Conservation (phyloP, 2,113 vertebrate species). For the Plestiodon gilberti region DNA sequence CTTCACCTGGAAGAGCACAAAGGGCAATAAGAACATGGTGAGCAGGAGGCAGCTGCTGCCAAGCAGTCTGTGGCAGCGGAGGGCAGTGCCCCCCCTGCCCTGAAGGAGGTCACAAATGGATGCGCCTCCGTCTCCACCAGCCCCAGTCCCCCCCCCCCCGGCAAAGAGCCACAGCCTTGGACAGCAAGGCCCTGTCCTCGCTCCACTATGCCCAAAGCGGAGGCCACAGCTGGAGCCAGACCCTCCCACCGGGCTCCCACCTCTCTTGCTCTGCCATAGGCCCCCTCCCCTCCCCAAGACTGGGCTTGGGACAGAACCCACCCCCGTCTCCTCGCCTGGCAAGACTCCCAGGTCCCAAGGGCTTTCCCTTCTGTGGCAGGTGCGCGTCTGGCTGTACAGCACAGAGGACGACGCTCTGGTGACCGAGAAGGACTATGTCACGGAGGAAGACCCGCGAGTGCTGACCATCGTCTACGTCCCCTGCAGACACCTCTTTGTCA, state of each 20-base stretch:
- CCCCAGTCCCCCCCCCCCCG: neutral
- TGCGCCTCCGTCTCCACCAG: no score
- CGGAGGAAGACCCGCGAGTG: conserved; percentile 45
- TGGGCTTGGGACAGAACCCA: neutral
- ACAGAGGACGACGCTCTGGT: conserved; percentile 33
- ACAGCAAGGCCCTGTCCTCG: no score
- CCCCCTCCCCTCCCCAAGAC: neutral
- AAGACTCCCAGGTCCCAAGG: neutral
- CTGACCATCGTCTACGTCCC: conserved; percentile 55
- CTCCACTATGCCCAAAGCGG: neutral
- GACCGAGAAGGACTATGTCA: conserved; percentile 45
- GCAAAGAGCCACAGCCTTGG: neutral
- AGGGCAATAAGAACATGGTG: conserved; percentile 59
- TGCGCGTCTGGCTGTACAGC: conserved; percentile 57
- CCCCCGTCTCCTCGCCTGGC: neutral
- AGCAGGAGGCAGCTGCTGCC: neutral
- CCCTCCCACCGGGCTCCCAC: neutral
- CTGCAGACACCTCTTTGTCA: conserved; percentile 54
- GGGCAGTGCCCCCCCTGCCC: no score
- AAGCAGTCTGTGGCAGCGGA: no score
- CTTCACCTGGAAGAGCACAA: conserved; percentile 57
- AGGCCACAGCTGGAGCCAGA: neutral
- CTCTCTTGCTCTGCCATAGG: no score
- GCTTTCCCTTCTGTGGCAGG: conserved; percentile 29
- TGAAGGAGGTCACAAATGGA: no score